Percentiles rank a stretch among this genome's conserved stretches.
Conservation (phyloP, 2,888 invertebrate species). For the Tetheella fluctuosa region DNA sequence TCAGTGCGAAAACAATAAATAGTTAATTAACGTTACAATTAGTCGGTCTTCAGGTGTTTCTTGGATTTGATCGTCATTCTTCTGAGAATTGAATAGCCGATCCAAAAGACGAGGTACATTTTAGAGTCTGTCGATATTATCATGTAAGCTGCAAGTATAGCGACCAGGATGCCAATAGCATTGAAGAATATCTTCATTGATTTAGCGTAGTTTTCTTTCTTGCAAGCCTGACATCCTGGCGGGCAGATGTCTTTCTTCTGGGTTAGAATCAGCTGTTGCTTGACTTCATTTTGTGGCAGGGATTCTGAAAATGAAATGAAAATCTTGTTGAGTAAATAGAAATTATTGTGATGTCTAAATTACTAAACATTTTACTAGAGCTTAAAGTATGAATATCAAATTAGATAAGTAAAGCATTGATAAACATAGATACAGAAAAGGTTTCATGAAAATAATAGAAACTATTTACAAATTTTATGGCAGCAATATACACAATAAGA, state of each 20-base stretch:
- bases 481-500: no score
- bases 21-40: conserved; percentile 12
- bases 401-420: no score
- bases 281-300: conserved; percentile 36
- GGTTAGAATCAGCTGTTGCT: conserved; percentile 19
- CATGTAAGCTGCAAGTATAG: conserved; percentile 66
- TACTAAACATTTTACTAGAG: no score
- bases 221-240: conserved; percentile 51
- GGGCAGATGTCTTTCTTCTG: conserved; percentile 37
- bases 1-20: conserved; percentile 25
- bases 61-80: conserved; percentile 59
- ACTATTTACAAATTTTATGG: no score
- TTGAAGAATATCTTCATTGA: conserved; percentile 51
- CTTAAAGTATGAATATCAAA: no score
- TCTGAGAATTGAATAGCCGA: conserved; percentile 67
- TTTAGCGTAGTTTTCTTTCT: conserved; percentile 28
- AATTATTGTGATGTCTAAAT: no score
- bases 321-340: no score
- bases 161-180: conserved; percentile 62
- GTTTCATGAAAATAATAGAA: no score
- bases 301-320: conserved; percentile 46
- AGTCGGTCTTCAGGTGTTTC: conserved; percentile 53
- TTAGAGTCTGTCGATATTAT: conserved; percentile 69
- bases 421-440: no score
- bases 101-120: conserved; percentile 72